These are phyloP conservation scores for Heliconius hortense DNA, from an alignment of 2,888 invertebrate species.

Conservation along the genomic window DNA sequence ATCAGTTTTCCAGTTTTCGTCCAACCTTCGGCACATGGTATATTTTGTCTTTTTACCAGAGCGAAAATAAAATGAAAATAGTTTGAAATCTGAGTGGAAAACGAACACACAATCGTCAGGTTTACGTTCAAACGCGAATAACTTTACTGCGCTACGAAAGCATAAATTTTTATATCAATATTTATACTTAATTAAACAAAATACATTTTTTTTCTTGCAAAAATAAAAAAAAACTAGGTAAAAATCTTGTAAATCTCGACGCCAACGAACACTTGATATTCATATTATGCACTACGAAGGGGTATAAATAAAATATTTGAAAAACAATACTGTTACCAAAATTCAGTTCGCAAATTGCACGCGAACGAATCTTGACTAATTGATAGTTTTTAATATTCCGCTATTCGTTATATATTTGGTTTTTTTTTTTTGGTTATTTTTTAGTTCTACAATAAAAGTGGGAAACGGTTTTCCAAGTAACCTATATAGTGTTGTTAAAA, in stretches of 20 bases:
- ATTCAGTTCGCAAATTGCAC: conserved; percentile 30
- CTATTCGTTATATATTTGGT: conserved; percentile 17
- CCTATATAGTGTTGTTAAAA: conserved; percentile 12
- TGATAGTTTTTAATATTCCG: conserved; percentile 34
- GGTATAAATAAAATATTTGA: conserved; percentile 26
- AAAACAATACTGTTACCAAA: conserved; percentile 28
- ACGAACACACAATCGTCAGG: neutral
- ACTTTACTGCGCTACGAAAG: neutral
- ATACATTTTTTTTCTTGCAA: neutral
- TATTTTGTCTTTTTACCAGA: neutral
- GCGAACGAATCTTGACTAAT: conserved; percentile 33
- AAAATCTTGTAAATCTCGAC: conserved; percentile 4
- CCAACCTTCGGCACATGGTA: neutral
- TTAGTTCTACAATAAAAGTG: conserved; percentile 10
- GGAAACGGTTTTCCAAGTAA: conserved; percentile 29
- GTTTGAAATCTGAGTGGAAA: neutral
- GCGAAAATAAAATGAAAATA: neutral
- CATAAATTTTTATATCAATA: neutral
- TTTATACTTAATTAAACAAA: conserved; percentile 8
- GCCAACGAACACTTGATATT: conserved; percentile 21
- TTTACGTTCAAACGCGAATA: neutral
- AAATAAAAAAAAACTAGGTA: neutral
- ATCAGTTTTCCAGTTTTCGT: too few relatives aligned
- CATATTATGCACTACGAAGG: conserved; percentile 13
- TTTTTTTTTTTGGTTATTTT: neutral